A percentile compares a stretch with the other conserved stretches of the same genome.
Evolutionary conservation across 2,888 invertebrate species (phyloP).

Genomic region (Trissolcus japonicus): DNA sequence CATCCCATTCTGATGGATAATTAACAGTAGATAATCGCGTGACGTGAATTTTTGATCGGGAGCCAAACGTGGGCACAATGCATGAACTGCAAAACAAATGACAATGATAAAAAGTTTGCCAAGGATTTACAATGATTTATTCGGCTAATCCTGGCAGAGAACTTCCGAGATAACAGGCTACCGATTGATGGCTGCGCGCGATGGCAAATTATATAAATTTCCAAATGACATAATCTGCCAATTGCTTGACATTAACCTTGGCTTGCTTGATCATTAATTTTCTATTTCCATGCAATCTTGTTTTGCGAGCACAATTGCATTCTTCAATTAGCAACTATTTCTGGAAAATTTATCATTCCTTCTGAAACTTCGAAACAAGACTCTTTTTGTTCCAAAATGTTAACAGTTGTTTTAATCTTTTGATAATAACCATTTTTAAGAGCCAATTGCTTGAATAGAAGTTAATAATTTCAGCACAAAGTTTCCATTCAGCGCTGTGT

Average conservation of each 20-base stretch:
- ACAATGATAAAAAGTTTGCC: neutral
- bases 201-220: constrained; percentile 40
- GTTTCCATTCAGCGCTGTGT: too few relatives aligned
- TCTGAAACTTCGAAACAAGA: neutral
- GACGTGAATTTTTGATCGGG: neutral
- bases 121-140: constrained; percentile 8
- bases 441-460: neutral
- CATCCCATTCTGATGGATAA: neutral
- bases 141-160: neutral
- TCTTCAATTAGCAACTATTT: neutral
- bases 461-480: too few relatives aligned
- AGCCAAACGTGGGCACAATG: neutral
- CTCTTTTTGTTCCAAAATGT: neutral
- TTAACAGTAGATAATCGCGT: neutral
- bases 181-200: constrained; percentile 21
- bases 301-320: constrained; percentile 6
- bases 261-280: constrained; percentile 23
- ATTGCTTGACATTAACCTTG: constrained; percentile 55
- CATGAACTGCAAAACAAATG: too few relatives aligned
- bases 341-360: neutral
- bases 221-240: constrained; percentile 46
- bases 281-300: constrained; percentile 9
- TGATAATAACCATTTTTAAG: neutral
- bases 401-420: neutral
- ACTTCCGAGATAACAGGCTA: constrained; percentile 18